These are phyloP conservation scores for Trissolcus brochymenae DNA, from an alignment of 2,888 invertebrate genomes.

Conservation along the genomic window DNA sequence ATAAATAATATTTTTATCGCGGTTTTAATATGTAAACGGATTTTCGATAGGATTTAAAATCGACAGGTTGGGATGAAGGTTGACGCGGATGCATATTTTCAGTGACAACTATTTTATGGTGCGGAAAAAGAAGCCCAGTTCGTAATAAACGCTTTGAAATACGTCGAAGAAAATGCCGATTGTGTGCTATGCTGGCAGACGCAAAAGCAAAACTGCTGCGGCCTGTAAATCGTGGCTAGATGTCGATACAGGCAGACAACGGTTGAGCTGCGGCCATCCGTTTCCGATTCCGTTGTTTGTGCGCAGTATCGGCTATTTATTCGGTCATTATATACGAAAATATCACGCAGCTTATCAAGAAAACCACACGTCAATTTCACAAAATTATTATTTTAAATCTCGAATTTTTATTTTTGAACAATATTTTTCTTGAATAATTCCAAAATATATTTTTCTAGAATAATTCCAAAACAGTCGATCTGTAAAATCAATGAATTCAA, in stretches of 20 bases:
- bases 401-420: too few species aligned
- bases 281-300: conserved; percentile 60
- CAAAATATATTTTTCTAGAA: too few species aligned
- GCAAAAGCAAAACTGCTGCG: conserved; percentile 31
- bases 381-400: too few species aligned
- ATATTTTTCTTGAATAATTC: too few species aligned
- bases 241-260: conserved; percentile 57
- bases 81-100: conserved; percentile 12
- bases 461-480: too few species aligned
- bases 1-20: too few species aligned
- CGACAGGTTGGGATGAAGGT: background rate
- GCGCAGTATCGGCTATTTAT: conserved; percentile 58
- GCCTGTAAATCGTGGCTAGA: conserved; percentile 44
- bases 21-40: too few species aligned
- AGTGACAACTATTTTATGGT: conserved; percentile 8
- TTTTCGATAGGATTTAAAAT: too few species aligned
- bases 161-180: conserved; percentile 46
- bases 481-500: too few species aligned
- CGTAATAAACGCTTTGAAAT: conserved; percentile 57
- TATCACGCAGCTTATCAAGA: conserved; percentile 44
- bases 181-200: conserved; percentile 21
- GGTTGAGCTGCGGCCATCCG: conserved; percentile 57
- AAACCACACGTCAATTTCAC: background rate
- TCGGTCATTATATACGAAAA: conserved; percentile 60
- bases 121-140: conserved; percentile 4